Evolutionary conservation across 2,888 invertebrate genomes (phyloP).

Genomic region (Archips xylosteana): DNA sequence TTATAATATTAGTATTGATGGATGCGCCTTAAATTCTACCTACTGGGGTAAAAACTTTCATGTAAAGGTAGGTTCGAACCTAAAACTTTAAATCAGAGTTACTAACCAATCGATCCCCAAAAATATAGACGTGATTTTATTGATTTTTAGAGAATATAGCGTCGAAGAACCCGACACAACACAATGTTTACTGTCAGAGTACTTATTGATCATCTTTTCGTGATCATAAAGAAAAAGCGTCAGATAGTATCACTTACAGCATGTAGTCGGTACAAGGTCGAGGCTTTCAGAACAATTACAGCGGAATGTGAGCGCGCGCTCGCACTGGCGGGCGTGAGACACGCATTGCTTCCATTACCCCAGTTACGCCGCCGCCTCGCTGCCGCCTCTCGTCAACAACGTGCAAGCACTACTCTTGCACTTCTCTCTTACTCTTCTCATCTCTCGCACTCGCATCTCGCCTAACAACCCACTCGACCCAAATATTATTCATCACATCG

Average conservation of each 20-base stretch:
- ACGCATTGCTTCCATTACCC: constrained; percentile 51
- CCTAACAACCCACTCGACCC: constrained; percentile 18
- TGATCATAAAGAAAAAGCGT: constrained; percentile 13
- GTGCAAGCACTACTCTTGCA: constrained; percentile 43
- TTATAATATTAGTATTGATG: no score
- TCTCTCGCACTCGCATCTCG: constrained; percentile 4
- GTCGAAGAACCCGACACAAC: background rate
- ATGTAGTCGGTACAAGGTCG: constrained; percentile 55
- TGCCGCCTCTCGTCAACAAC: constrained; percentile 45
- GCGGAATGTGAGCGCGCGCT: constrained; percentile 60
- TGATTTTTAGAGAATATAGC: background rate
- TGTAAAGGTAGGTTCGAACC: no score
- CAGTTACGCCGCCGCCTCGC: constrained; percentile 41
- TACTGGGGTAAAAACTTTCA: no score
- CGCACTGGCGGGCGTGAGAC: constrained; percentile 38
- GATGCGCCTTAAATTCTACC: no score
- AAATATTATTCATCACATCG: constrained; percentile 12
- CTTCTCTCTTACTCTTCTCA: constrained; percentile 26
- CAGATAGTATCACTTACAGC: constrained; percentile 21
- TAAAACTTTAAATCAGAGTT: background rate
- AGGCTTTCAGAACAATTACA: constrained; percentile 68
- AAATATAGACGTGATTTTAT: background rate
- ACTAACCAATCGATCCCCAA: background rate
- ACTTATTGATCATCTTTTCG: background rate
- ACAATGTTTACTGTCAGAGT: background rate